A percentile compares a stretch with the other conserved stretches of the same genome.
phyloP scores from a whole-genome alignment of 2,797 vertebrate genomes.

The Semaprochilodus insignis region DNA sequence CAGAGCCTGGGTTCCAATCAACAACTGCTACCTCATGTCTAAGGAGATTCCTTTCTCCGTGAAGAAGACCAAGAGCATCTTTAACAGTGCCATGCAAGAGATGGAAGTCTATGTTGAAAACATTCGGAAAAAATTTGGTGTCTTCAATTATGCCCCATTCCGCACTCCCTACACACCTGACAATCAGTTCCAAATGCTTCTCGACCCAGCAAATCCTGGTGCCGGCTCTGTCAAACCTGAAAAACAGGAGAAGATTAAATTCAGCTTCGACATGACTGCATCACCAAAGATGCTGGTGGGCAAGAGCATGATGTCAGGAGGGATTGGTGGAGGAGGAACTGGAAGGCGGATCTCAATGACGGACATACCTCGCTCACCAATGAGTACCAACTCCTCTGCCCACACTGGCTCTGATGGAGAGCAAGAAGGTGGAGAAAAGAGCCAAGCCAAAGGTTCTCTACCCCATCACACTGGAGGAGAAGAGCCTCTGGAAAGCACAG shows the following conservation, averaged over 20 bases:
- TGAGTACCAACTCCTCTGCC: constrained; percentile 95
- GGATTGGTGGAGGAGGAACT: constrained; percentile 59
- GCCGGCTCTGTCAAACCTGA: constrained; percentile 89
- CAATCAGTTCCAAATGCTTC: constrained; percentile 96
- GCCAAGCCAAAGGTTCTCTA: constrained; percentile 80
- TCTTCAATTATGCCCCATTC: constrained; percentile 98
- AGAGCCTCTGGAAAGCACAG: constrained; percentile 93
- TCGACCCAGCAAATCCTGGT: constrained; percentile 90
- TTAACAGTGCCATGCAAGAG: constrained; percentile 99
- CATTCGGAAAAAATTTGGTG: constrained; percentile 93
- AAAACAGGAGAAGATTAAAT: constrained; percentile 96
- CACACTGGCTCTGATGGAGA: constrained; percentile 95
- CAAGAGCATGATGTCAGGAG: constrained; percentile 80
- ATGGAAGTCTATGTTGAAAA: constrained; percentile 99
- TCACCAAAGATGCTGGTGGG: constrained; percentile 93
- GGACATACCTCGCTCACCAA: constrained; percentile 92
- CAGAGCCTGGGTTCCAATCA: constrained; percentile 98
- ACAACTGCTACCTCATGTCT: constrained; percentile 99
- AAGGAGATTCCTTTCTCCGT: constrained; percentile 99
- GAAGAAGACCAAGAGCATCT: constrained; percentile 99
- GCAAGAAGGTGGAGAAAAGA: constrained; percentile 87
- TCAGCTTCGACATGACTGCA: constrained; percentile 95
- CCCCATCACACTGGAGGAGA: constrained; percentile 90
- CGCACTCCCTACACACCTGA: constrained; percentile 96
- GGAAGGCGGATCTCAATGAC: constrained; percentile 81